Percentiles rank a stretch among this genome's conserved stretches.
These are phyloP conservation scores for Psittacus erithacus DNA, from an alignment of 2,113 vertebrate species.

Conservation along the genomic window DNA sequence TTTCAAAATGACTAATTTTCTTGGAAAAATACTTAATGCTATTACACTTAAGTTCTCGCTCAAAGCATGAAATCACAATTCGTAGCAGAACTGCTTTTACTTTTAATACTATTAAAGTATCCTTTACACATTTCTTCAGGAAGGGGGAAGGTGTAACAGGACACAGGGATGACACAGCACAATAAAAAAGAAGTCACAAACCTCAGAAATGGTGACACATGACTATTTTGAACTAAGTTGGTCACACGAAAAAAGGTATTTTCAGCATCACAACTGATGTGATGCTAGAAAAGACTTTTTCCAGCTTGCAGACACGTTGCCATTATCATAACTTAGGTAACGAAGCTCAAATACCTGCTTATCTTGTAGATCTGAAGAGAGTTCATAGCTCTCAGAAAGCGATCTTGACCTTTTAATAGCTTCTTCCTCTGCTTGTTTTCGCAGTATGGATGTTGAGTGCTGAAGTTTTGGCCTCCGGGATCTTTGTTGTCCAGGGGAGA, in stretches of 20 bases:
- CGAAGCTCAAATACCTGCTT: constrained; percentile 87
- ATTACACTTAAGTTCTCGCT: not conserved
- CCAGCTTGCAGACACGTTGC: not conserved
- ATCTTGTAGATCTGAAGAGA: constrained; percentile 97
- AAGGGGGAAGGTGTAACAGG: not conserved
- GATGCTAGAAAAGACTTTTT: not conserved
- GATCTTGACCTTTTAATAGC: constrained; percentile 96
- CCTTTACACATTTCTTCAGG: not conserved
- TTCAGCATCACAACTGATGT: not conserved
- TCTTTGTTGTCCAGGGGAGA: constrained; percentile 83
- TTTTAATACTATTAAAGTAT: not conserved
- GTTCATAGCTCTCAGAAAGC: constrained; percentile 98
- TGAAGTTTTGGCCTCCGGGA: constrained; percentile 90
- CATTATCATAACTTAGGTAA: not conserved
- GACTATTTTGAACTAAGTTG: not conserved
- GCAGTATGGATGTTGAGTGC: constrained; percentile 93
- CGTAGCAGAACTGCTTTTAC: not conserved
- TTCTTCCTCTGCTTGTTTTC: constrained; percentile 97
- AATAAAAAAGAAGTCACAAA: not conserved
- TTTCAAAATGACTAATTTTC: not conserved
- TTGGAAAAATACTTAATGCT: not conserved
- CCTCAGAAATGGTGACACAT: not conserved
- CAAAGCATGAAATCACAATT: not conserved
- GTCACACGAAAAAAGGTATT: not conserved
- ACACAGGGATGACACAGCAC: not conserved